Conservation (phyloP, 2,888 invertebrate species). For the Timema podura region DNA sequence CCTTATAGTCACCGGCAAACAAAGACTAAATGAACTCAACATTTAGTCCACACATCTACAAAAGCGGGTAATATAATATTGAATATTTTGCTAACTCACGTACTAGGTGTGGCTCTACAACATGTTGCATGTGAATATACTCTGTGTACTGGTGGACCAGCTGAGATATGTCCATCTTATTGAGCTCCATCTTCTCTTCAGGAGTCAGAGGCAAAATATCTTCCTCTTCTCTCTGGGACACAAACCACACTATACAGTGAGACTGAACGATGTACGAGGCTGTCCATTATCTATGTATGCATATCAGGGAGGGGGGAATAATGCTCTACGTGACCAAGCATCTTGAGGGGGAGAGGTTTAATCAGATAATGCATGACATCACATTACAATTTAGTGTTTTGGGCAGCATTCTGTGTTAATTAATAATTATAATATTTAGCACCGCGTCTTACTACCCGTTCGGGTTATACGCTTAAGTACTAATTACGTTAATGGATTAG, state of each 20-base stretch:
- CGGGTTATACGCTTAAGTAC: too few relatives aligned
- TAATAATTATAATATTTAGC: too few relatives aligned
- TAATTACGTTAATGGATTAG: too few relatives aligned
- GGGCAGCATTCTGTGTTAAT: too few relatives aligned
- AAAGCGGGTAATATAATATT: constrained; percentile 1
- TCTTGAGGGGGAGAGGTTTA: too few relatives aligned
- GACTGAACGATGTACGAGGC: background rate
- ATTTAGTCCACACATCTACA: background rate
- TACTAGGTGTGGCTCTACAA: constrained; percentile 28
- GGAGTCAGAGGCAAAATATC: constrained; percentile 24
- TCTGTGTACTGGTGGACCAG: constrained; percentile 38
- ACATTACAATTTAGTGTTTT: too few relatives aligned
- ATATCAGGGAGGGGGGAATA: background rate
- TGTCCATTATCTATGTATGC: too few relatives aligned
- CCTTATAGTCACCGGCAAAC: too few relatives aligned
- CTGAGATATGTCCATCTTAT: constrained; percentile 34
- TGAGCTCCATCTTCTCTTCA: constrained; percentile 22
- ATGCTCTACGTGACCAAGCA: too few relatives aligned
- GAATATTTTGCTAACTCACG: background rate
- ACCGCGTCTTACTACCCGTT: too few relatives aligned
- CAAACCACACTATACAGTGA: background rate
- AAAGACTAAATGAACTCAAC: too few relatives aligned
- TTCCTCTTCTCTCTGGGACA: constrained; percentile 31
- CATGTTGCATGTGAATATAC: constrained; percentile 35
- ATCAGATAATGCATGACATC: too few relatives aligned